These are phyloP conservation scores for Strigamia maritima DNA, from an alignment of 2,888 invertebrate genomes.

Conservation along the genomic window DNA sequence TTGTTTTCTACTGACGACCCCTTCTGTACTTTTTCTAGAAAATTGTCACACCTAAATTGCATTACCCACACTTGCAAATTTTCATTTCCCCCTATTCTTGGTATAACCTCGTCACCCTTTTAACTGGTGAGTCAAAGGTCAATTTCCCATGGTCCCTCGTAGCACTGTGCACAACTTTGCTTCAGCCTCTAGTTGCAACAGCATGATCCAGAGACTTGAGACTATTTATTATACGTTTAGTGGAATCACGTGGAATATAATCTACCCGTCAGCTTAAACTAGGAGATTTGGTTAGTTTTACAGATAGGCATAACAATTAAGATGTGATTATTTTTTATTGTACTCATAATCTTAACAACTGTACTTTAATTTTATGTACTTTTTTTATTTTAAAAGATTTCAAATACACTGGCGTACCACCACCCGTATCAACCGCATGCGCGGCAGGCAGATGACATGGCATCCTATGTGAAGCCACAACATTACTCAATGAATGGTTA, in stretches of 20 bases:
- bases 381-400: neutral
- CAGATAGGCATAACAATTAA: too few relatives aligned
- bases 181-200: too few relatives aligned
- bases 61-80: neutral
- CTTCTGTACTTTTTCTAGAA: neutral
- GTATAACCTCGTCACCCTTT: neutral
- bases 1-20: neutral
- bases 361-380: neutral
- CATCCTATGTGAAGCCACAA: constrained; percentile 16
- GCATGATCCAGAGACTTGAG: too few relatives aligned
- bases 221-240: too few relatives aligned
- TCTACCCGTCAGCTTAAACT: too few relatives aligned
- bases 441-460: constrained; percentile 27
- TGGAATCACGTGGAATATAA: too few relatives aligned
- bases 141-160: neutral
- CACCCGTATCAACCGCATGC: constrained; percentile 7
- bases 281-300: too few relatives aligned
- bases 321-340: neutral
- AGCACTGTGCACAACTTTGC: too few relatives aligned
- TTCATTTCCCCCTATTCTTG: neutral
- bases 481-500: constrained; percentile 6
- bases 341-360: neutral
- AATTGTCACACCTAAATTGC: neutral
- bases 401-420: constrained; percentile 12
- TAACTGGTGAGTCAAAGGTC: neutral